Conservation (phyloP, 2,113 vertebrate genomes). For the Burhinus bistriatus region DNA sequence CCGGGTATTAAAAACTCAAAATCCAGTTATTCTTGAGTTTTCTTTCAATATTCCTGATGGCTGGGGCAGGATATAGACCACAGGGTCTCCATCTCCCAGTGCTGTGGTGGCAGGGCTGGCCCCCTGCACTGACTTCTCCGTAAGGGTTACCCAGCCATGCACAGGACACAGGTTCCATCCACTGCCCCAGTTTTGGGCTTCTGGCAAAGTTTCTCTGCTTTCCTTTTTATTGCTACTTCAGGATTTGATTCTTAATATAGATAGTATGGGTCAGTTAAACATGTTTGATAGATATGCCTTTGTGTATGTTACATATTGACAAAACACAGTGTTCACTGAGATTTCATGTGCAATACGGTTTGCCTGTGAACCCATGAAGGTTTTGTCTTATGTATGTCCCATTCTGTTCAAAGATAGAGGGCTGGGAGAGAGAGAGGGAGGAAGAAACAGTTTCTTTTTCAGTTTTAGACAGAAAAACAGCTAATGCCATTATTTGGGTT, state of each 20-base stretch:
- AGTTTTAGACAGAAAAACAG: conserved; percentile 17
- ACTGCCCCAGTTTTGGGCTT: neutral
- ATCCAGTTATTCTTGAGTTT: neutral
- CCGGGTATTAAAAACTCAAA: neutral
- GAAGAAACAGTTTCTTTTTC: neutral
- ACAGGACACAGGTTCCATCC: neutral
- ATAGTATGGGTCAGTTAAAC: neutral
- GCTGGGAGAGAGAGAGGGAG: neutral
- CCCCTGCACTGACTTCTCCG: fast-evolving
- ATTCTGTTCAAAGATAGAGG: neutral
- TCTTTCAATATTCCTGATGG: neutral
- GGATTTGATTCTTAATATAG: neutral
- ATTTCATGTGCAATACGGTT: fast-evolving
- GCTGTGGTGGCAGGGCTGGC: neutral
- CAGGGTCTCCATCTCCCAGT: neutral
- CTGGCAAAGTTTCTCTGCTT: neutral
- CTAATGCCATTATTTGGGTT: neutral
- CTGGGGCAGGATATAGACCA: neutral
- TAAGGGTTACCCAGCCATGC: neutral
- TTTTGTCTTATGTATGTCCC: neutral
- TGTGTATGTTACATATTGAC: neutral
- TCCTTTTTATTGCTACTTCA: neutral
- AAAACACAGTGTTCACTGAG: neutral
- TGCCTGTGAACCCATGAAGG: neutral
- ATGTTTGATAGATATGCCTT: neutral